Evolutionary conservation across 2,888 invertebrate genomes (phyloP).

Genomic region (Globia sparganii): DNA sequence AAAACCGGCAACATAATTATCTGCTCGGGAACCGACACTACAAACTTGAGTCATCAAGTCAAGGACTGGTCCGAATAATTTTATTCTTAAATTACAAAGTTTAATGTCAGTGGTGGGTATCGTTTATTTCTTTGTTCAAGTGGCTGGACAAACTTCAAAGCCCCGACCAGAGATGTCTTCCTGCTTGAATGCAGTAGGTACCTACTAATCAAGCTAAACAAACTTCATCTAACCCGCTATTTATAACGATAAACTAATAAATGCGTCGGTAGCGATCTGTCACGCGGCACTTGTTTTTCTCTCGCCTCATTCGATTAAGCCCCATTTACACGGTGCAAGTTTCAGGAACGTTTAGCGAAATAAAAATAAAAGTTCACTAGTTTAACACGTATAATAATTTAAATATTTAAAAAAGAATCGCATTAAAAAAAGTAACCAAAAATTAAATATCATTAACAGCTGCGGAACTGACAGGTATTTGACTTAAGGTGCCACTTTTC

Average conservation of each 20-base stretch:
- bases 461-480: too few species aligned
- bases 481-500: too few species aligned
- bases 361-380: too few species aligned
- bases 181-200: background rate
- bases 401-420: too few species aligned
- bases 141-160: background rate
- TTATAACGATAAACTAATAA: conserved; percentile 6
- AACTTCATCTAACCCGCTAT: conserved; percentile 10
- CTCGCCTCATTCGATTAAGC: too few species aligned
- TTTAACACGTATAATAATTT: too few species aligned
- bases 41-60: background rate
- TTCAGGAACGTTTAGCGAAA: too few species aligned
- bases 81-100: background rate
- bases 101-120: background rate
- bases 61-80: background rate
- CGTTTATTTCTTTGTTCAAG: background rate
- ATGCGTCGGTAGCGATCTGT: background rate
- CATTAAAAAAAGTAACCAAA: too few species aligned
- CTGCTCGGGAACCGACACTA: background rate
- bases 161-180: background rate
- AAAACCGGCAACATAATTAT: background rate
- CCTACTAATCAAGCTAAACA: background rate
- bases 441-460: too few species aligned
- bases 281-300: background rate
- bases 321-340: background rate